Base-by-base conservation (phyloP, 2,113 vertebrate genomes). In the Galemys pyrenaicus region DNA sequence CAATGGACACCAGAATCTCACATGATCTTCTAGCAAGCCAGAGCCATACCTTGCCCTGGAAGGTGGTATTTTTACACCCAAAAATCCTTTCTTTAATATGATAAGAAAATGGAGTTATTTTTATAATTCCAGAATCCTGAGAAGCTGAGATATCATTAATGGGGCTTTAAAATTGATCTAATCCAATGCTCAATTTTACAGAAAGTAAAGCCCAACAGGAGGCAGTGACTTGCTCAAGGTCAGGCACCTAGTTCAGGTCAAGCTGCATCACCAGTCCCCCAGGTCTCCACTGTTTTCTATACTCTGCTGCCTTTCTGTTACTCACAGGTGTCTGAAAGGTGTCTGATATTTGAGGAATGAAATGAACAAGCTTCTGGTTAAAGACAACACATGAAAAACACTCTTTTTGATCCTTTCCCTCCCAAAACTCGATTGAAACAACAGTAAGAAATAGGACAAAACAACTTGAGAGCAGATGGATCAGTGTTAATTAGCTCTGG, bases 401-500 rank as follows among this genome's bases (percentile, higher is more conserved):
- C 30, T 81, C 37, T 64, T 95, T 74, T n/a, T 91, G 49, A 64
- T 56, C 8, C 22, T 24, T n/a, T 64, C 73, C 41, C 28, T 91
- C 49, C 82, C 60, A 19, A 46, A 91, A 70, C 24, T 77, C 64
- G 44, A 83, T 8, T 51, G 35, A 77, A 82, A 44, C 81, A 44
- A 46, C 4, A 26, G 60, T 37, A 78, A 90, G 46, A 44, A n/a
- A n/a, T n/a, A n/a, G n/a, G n/a, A n/a, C n/a, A n/a, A 71, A 86
- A 60, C 64, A 71, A 19, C 37, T 90, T 12, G 11, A 87, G 90
- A 87, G 35, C 58, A 83, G 68, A 77, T 51, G 16, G 12, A 44
- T 78, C 67, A 5, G 58, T 54, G 49, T 95, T 92, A 78, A 79
- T 87, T 68, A 94, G 87, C 68, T 87, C 26, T 83, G 82, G 77